Evolutionary conservation across 2,113 vertebrate genomes (phyloP).

Genomic region (Upupa epops): DNA sequence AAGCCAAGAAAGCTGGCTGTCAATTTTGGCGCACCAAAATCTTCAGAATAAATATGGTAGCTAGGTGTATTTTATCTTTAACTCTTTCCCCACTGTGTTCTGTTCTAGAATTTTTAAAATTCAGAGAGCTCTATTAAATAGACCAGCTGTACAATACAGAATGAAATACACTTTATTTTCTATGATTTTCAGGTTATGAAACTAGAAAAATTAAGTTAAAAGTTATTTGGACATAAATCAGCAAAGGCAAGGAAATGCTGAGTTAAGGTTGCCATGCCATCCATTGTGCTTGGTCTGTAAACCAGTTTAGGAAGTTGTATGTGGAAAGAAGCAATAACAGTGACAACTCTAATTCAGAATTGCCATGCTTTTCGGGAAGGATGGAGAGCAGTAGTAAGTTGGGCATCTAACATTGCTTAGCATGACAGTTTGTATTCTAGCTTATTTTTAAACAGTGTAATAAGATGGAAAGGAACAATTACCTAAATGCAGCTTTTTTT

Average conservation of each 20-base stretch:
- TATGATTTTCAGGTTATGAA: constrained; percentile 61
- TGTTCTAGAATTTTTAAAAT: constrained; percentile 62
- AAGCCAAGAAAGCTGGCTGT: constrained; percentile 94
- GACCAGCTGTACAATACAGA: constrained; percentile 55
- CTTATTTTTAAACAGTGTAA: constrained; percentile 50
- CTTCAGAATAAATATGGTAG: constrained; percentile 81
- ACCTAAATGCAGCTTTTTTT: constrained; percentile 7
- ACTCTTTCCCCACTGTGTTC: constrained; percentile 39
- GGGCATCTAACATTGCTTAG: constrained; percentile 42
- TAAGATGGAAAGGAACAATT: constrained; percentile 23
- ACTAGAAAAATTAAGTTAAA: constrained; percentile 28
- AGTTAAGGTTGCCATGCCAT: constrained; percentile 40
- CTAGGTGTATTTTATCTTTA: constrained; percentile 55
- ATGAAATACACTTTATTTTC: constrained; percentile 53
- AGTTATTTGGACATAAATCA: constrained; percentile 16
- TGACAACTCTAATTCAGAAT: constrained; percentile 21
- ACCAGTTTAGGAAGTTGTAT: neutral
- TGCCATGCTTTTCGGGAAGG: constrained; percentile 22
- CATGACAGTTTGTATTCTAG: constrained; percentile 21
- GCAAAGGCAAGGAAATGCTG: constrained; percentile 20
- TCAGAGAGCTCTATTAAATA: constrained; percentile 64
- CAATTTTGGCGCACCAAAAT: constrained; percentile 91
- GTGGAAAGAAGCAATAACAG: constrained; percentile 67
- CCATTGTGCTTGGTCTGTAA: constrained; percentile 59
- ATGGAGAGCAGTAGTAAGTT: constrained; percentile 58